These are phyloP conservation scores for Epizoanthus rinbou DNA, from an alignment of 92 coral and sea anemone species.

Conservation along the genomic window DNA sequence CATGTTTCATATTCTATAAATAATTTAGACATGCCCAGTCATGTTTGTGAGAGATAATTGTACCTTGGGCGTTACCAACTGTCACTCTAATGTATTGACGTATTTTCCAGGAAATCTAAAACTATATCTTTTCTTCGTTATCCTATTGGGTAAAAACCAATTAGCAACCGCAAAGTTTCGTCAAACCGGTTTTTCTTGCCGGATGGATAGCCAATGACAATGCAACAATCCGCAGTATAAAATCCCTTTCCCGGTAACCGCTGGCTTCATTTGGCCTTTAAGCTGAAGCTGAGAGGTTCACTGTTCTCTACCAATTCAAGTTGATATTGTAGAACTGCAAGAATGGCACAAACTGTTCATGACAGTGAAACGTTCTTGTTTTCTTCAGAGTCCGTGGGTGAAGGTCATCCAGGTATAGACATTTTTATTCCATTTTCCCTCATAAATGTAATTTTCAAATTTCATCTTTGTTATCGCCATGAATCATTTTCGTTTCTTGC, in stretches of 20 bases:
- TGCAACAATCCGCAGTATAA: not conserved
- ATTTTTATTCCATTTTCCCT: no score
- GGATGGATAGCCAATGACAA: not conserved
- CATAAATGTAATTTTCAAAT: no score
- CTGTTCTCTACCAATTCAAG: no score
- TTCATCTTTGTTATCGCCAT: no score
- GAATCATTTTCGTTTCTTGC: no score
- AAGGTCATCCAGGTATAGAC: slow-evolving; percentile 83
- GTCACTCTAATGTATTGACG: not conserved
- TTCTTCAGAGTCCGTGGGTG: slow-evolving; percentile 87
- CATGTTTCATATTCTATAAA: no score
- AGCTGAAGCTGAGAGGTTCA: not conserved
- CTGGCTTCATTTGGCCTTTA: not conserved
- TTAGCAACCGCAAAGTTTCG: not conserved
- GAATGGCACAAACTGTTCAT: slow-evolving; percentile 8
- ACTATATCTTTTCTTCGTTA: not conserved
- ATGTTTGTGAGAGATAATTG: no score
- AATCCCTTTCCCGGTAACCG: not conserved
- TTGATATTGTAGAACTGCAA: not conserved
- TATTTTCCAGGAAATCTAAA: slow-evolving; percentile 7
- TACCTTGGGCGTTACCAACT: no score
- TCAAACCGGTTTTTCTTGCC: slow-evolving; percentile 24
- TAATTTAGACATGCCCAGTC: no score
- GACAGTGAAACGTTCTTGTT: slow-evolving; percentile 67
- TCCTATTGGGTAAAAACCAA: not conserved